Percentiles rank a stretch among this genome's conserved stretches.
Evolutionary conservation across 2,113 vertebrate genomes (phyloP).

Genomic region (Cyanocitta stelleri): DNA sequence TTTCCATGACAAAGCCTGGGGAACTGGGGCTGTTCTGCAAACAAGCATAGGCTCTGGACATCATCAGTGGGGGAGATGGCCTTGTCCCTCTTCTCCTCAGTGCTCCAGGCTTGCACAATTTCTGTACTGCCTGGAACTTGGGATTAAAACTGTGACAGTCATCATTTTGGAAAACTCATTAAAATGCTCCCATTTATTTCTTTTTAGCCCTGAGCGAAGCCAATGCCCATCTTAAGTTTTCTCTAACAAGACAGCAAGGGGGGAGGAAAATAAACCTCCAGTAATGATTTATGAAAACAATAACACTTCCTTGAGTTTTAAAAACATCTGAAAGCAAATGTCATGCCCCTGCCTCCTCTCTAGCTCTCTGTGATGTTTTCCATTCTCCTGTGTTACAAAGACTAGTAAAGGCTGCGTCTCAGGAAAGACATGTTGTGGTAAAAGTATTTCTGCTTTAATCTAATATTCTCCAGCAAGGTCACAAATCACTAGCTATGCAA

Average conservation of each 20-base stretch:
- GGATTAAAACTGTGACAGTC: background rate
- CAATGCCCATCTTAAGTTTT: background rate
- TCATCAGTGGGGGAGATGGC: background rate
- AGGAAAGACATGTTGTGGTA: background rate
- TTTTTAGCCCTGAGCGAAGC: background rate
- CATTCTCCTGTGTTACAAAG: background rate
- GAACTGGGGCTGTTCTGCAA: conserved; percentile 24
- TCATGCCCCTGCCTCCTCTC: background rate
- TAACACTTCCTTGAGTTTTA: conserved; percentile 22
- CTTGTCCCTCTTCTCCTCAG: background rate
- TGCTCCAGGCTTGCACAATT: background rate
- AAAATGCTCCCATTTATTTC: background rate
- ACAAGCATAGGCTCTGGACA: background rate
- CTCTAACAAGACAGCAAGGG: background rate
- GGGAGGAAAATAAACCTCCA: background rate
- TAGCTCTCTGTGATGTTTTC: background rate
- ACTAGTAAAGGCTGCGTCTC: background rate
- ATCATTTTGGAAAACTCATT: background rate
- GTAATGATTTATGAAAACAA: conserved; percentile 38
- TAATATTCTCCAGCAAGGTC: background rate
- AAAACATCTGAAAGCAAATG: conserved; percentile 40
- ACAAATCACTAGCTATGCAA: background rate
- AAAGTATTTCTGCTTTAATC: background rate
- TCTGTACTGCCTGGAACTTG: background rate
- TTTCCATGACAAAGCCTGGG: conserved; percentile 49